Conservation (phyloP, 2,797 vertebrate species). For the Tokudaia tokunoshimensis region DNA sequence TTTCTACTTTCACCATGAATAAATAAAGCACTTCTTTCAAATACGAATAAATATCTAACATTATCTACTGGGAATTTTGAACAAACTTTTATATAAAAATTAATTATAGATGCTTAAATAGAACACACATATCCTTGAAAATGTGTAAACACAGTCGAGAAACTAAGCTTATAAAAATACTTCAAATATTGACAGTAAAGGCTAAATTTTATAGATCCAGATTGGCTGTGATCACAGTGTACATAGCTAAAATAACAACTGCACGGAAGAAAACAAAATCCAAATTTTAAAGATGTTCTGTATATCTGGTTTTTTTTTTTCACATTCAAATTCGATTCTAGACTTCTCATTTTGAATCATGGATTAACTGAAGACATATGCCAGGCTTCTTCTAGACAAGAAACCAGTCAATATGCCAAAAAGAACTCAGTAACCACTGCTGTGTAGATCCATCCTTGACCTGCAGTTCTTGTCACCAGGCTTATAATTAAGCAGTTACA, state of each 20-base stretch:
- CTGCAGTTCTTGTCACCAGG: not conserved
- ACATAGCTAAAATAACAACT: not conserved
- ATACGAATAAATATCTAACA: slow-evolving; percentile 39
- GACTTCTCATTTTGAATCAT: slow-evolving; percentile 50
- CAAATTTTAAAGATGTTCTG: not conserved
- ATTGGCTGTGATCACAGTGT: not conserved
- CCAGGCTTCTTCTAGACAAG: not conserved
- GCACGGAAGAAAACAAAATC: not conserved
- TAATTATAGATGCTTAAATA: slow-evolving; percentile 10
- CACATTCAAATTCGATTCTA: slow-evolving; percentile 34
- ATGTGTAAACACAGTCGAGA: slow-evolving; percentile 36
- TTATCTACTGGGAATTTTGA: slow-evolving; percentile 3
- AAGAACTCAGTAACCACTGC: not conserved
- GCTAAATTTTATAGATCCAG: slow-evolving; percentile 23
- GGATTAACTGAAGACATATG: not conserved
- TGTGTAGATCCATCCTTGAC: not conserved
- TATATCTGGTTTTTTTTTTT: not conserved
- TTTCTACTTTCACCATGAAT: not conserved
- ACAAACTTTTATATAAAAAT: slow-evolving; percentile 43
- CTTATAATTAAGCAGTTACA: not conserved
- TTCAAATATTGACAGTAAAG: slow-evolving; percentile 32
- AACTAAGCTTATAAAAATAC: not conserved
- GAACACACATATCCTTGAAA: slow-evolving; percentile 23
- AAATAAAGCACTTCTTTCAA: slow-evolving; percentile 37
- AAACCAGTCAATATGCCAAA: not conserved